Evolutionary conservation across 1,140 invertebrate species (phyloP).

Genomic region (Pentalonia nigronervosa): DNA sequence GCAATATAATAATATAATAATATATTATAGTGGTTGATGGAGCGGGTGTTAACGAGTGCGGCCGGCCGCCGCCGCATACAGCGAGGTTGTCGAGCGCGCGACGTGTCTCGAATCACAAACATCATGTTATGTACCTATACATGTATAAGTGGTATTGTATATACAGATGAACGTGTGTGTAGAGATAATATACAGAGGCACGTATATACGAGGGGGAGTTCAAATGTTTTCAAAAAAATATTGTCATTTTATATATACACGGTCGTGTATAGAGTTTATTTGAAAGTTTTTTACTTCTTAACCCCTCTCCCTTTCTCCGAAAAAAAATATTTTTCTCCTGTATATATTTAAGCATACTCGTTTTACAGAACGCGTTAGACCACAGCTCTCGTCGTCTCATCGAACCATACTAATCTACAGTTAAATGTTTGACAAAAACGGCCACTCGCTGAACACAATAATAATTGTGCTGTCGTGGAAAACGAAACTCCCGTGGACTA

Average conservation of each 20-base stretch:
- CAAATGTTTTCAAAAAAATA: not conserved
- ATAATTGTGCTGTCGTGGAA: too few species aligned
- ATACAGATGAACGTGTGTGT: not conserved
- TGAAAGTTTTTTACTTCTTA: not conserved
- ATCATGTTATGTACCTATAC: not conserved
- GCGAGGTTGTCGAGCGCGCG: not conserved
- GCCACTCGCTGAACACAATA: too few species aligned
- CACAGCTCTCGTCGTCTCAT: too few species aligned
- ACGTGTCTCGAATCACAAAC: constrained; percentile 20
- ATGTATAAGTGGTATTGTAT: not conserved
- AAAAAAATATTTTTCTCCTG: not conserved
- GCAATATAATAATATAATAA: not conserved
- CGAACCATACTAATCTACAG: too few species aligned
- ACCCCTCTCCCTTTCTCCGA: not conserved
- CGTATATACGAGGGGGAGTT: not conserved
- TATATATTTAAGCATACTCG: not conserved
- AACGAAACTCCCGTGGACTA: too few species aligned
- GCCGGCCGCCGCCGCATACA: not conserved
- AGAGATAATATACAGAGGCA: not conserved
- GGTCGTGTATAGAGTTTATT: not conserved
- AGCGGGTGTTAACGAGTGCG: constrained; percentile 25
- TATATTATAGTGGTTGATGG: not conserved
- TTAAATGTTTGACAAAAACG: too few species aligned
- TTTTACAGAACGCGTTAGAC: too few species aligned
- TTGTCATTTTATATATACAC: not conserved